phyloP scores from a whole-genome alignment of 2,797 vertebrate species.

The Sebastes minor region DNA sequence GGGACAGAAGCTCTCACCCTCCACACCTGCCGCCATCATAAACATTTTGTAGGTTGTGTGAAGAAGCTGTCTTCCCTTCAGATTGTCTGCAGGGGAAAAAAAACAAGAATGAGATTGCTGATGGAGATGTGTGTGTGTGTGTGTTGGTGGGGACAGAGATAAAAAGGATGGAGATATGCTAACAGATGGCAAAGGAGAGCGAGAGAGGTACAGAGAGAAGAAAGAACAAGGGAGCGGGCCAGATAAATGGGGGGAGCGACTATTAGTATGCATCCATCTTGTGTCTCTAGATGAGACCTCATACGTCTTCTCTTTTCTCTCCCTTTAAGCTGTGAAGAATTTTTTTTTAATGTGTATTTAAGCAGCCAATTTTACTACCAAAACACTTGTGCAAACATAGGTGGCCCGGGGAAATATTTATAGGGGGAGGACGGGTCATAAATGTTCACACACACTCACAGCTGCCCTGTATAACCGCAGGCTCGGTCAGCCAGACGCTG shows the following conservation, averaged over 20 bases:
- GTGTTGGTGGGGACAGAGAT: constrained; percentile 43
- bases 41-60: constrained; percentile 98
- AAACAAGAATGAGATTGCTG: constrained; percentile 41
- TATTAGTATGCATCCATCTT: constrained; percentile 65
- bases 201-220: constrained; percentile 38
- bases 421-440: constrained; percentile 23
- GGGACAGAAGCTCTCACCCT: constrained; percentile 83
- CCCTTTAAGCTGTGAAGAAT: constrained; percentile 30
- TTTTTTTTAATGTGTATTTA: constrained; percentile 59
- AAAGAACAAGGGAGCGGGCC: constrained; percentile 39
- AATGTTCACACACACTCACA: constrained; percentile 29
- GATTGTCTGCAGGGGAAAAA: constrained; percentile 75
- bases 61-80: constrained; percentile 92
- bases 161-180: constrained; percentile 65
- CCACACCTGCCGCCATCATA: constrained; percentile 92
- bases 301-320: constrained; percentile 35
- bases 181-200: constrained; percentile 67
- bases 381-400: constrained; percentile 44
- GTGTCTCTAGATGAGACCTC: constrained; percentile 28
- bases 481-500: neutral
- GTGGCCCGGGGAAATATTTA: constrained; percentile 24
- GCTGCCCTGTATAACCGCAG: constrained; percentile 20
- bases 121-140: constrained; percentile 23
- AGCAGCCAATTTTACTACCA: constrained; percentile 56
- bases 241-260: constrained; percentile 34